Base-by-base conservation (phyloP, 2,113 vertebrate species). In the Epinephelus moara region DNA sequence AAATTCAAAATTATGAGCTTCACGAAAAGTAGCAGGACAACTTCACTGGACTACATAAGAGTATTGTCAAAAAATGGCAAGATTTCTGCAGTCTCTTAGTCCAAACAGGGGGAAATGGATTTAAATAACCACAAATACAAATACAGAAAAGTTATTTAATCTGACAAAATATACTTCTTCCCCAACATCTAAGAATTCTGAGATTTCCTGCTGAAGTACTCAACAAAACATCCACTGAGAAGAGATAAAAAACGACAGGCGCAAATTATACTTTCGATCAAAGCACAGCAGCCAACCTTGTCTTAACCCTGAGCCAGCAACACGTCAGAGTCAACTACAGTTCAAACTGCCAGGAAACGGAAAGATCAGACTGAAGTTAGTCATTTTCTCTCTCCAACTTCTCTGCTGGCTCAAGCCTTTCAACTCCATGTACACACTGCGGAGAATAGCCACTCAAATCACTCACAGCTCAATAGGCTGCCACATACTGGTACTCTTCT, bases 381-480 rank as follows among this genome's bases (percentile, higher is more conserved):
- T 77, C 80, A 75, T 87, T 77, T 91, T 87, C 83, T 80, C 87
- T 85, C 70, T 76, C 47, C 25, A 78, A 68, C 80, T 69, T 88
- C 69, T 86, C 70, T 70, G 69, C 85, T 53, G 67, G 73, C 70
- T 83, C 55, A 13, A 86, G 81, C 81, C 84, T 91, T 92, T 93
- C 81, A 91, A 82, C 89, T 84, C 78, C 68, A 18, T 80, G 14
- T 45, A 84, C 81, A 78, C 80, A 88, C 85, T 70, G 89, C 40
- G 47, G 70, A 82, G 89, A 84, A 91, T 64, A 80, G 89, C 84
- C 91, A 90, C 92, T 94, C 82, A 75, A 91, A 93, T 92, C 88
- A 91, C 90, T 91, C 85, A 72, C 80, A 80, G 92, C 93, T 94
- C 90, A 92, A 92, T 85, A 81, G 75, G 85, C 89, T 66, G 86